Evolutionary conservation across 2,797 vertebrate genomes (phyloP).

Genomic region (Acropternis orthonyx): DNA sequence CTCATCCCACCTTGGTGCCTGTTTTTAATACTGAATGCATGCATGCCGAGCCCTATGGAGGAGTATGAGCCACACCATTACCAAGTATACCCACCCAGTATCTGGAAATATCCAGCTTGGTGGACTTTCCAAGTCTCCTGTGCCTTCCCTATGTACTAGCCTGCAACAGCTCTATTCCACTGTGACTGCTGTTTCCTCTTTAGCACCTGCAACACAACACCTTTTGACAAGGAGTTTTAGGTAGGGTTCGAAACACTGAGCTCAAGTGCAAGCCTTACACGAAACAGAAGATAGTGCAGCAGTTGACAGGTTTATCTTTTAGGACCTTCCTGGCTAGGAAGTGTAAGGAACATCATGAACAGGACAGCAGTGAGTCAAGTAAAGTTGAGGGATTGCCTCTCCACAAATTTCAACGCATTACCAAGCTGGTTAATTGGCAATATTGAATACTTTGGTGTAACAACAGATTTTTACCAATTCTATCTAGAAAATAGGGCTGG

Average conservation of each 20-base stretch:
- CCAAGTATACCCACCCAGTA: not conserved
- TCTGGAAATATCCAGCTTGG: not conserved
- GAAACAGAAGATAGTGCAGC: not conserved
- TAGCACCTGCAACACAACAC: not conserved
- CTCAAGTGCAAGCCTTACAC: not conserved
- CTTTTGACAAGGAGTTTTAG: not conserved
- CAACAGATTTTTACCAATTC: not conserved
- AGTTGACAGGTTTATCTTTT: not conserved
- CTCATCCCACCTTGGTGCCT: not conserved
- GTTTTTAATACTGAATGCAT: rapidly evolving
- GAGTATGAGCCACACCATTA: rapidly evolving
- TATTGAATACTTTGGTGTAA: rapidly evolving
- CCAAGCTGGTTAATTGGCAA: not conserved
- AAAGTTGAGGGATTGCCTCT: not conserved
- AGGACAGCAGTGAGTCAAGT: not conserved
- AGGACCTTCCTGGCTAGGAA: not conserved
- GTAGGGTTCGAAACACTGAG: not conserved
- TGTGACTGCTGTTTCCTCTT: not conserved
- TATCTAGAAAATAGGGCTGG: not conserved
- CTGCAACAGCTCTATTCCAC: not conserved
- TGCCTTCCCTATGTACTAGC: not conserved
- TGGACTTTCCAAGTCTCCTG: not conserved
- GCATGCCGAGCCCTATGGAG: not conserved
- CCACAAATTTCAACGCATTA: not conserved
- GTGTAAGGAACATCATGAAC: not conserved